Percentiles rank a stretch among this genome's conserved stretches.
phyloP scores from a whole-genome alignment of 2,113 vertebrate genomes.

The Hippotragus niger region DNA sequence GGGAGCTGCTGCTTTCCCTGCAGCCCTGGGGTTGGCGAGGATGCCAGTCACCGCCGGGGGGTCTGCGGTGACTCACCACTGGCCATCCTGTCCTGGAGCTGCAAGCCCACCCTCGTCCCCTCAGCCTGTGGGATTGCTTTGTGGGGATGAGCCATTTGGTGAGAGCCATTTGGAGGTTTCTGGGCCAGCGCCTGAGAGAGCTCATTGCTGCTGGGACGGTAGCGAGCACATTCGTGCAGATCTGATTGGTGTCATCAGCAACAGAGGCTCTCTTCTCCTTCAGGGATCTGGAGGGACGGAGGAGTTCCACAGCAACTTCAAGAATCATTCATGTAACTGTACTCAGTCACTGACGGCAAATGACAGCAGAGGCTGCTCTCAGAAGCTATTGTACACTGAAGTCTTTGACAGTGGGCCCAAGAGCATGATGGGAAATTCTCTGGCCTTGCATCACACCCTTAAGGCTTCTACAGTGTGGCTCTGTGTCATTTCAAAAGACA shows the following conservation, averaged over 20 bases:
- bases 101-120: fast-evolving
- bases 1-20: fast-evolving
- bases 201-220: not conserved
- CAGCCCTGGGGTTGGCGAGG: fast-evolving
- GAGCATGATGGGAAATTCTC: not conserved
- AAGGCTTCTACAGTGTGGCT: not conserved
- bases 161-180: not conserved
- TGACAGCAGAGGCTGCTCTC: fast-evolving
- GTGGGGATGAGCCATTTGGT: not conserved
- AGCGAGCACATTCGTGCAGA: fast-evolving
- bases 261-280: fast-evolving
- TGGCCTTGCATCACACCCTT: fast-evolving
- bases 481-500: not conserved
- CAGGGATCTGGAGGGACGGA: fast-evolving
- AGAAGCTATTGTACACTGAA: fast-evolving
- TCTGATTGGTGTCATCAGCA: fast-evolving
- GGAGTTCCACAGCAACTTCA: no score
- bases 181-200: not conserved
- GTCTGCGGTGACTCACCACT: fast-evolving
- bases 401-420: not conserved
- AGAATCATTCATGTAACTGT: not conserved
- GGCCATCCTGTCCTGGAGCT: not conserved
- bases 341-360: fast-evolving
- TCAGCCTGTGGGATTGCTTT: fast-evolving
- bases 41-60: fast-evolving